Percentiles rank a stretch among this genome's conserved stretches.
Conservation (phyloP, 1,140 invertebrate genomes). For the Zaprionus ornatus region DNA sequence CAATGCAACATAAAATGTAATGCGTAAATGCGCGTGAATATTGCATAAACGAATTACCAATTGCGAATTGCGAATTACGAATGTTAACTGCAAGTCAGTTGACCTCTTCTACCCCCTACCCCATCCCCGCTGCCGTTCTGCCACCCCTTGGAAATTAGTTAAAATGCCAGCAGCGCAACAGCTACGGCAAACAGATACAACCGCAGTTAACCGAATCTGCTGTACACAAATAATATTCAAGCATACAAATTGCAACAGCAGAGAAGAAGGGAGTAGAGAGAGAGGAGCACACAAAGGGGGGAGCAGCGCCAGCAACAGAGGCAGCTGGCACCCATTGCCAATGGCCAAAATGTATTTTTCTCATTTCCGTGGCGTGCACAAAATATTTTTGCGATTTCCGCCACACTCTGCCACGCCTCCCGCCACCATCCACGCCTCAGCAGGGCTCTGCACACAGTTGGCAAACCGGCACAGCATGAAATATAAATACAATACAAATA, state of each 20-base stretch:
- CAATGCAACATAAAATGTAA: slow-evolving; percentile 66
- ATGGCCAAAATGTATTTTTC: slow-evolving; percentile 60
- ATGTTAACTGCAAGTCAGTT: slow-evolving; percentile 52
- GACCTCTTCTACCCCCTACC: no score
- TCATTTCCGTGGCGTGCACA: slow-evolving; percentile 69
- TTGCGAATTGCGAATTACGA: slow-evolving; percentile 69
- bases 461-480: slow-evolving; percentile 64
- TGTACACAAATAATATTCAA: slow-evolving; percentile 69
- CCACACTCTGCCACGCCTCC: slow-evolving; percentile 15
- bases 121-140: not conserved
- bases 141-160: slow-evolving; percentile 55
- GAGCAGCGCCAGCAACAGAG: slow-evolving; percentile 2
- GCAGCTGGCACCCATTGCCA: slow-evolving; percentile 9
- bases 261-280: not conserved
- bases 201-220: slow-evolving; percentile 13
- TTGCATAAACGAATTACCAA: slow-evolving; percentile 76
- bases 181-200: not conserved
- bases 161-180: slow-evolving; percentile 43
- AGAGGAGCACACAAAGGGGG: no score
- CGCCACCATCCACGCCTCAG: not conserved
- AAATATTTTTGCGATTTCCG: slow-evolving; percentile 81
- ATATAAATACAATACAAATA: slow-evolving; percentile 80
- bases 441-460: not conserved
- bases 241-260: slow-evolving; percentile 68
- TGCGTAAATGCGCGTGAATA: slow-evolving; percentile 71